Evolutionary conservation across 2,797 vertebrate genomes (phyloP).

Genomic region (Phyllotis vaccarum): DNA sequence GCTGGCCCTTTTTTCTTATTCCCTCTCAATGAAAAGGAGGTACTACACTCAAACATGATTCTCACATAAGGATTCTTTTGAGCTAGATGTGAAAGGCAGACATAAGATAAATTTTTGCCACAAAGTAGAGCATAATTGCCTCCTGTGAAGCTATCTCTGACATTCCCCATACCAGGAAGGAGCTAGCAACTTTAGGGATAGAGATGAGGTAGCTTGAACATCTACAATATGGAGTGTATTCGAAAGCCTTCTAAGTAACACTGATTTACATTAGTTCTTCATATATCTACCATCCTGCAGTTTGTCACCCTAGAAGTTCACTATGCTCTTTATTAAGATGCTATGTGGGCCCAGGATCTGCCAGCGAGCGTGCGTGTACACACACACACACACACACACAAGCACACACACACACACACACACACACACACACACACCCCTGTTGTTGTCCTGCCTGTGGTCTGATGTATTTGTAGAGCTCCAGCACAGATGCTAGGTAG

Average conservation of each 20-base stretch:
- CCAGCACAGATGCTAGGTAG: neutral
- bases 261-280: neutral
- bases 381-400: too few species aligned
- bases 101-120: neutral
- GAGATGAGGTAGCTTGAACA: neutral
- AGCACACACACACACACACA: too few species aligned
- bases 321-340: slow-evolving; percentile 3
- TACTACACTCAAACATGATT: neutral
- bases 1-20: neutral
- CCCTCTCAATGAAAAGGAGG: neutral
- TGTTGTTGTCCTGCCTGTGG: neutral
- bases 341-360: neutral
- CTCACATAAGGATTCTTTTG: neutral
- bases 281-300: neutral
- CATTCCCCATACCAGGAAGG: neutral
- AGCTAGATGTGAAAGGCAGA: neutral
- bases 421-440: too few species aligned
- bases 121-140: neutral
- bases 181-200: neutral
- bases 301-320: neutral
- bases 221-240: neutral
- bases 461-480: neutral
- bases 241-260: neutral
- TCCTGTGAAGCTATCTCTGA: neutral
- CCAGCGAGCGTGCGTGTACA: too few species aligned